Percentiles rank a stretch among this genome's conserved stretches.
These are phyloP conservation scores for Sceloporus tristichus DNA, from an alignment of 2,113 vertebrate species.

Conservation along the genomic window DNA sequence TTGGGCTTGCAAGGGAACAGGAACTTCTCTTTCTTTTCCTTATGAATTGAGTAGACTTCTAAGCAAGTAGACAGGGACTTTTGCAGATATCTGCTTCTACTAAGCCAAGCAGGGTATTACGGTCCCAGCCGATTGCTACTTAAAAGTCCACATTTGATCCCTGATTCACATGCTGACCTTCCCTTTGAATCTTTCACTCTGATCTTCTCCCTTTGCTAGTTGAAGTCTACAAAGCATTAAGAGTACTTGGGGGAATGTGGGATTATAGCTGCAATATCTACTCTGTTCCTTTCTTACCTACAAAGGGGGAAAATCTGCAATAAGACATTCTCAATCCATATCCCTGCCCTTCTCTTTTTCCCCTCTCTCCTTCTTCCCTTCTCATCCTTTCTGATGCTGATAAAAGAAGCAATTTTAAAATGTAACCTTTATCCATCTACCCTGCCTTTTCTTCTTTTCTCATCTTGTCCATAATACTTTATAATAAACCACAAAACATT, in stretches of 20 bases:
- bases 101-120: not conserved
- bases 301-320: not conserved
- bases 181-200: not conserved
- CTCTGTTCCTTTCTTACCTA: constrained; percentile 8
- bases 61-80: not conserved
- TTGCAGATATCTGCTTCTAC: not conserved
- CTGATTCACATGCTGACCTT: constrained; percentile 15
- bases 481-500: not conserved
- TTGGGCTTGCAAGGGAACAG: not conserved
- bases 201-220: constrained; percentile 23
- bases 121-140: not conserved
- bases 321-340: constrained; percentile 24
- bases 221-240: constrained; percentile 44
- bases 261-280: constrained; percentile 15
- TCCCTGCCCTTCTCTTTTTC: not conserved
- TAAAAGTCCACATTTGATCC: constrained; percentile 3
- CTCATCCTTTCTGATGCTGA: constrained; percentile 19
- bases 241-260: constrained; percentile 25
- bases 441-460: not conserved
- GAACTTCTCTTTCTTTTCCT: not conserved
- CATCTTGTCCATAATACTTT: not conserved
- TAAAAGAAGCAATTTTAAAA: constrained; percentile 42
- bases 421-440: not conserved
- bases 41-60: not conserved
- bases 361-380: not conserved